Evolutionary conservation across 1,140 invertebrate species (phyloP).

Genomic region (Anastrepha ludens): DNA sequence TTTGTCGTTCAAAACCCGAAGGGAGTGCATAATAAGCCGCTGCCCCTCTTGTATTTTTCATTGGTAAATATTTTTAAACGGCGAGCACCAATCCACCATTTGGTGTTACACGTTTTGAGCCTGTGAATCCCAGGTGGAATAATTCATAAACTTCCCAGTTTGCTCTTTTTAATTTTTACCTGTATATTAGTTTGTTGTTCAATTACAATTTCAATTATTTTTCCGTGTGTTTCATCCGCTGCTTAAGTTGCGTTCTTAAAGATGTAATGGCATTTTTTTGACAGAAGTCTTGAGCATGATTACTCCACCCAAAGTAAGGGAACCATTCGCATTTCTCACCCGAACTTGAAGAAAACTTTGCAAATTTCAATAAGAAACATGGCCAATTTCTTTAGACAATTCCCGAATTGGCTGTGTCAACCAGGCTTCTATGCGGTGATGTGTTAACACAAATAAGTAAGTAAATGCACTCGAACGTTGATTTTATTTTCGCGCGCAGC

Average conservation of each 20-base stretch:
- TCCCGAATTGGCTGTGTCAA: conserved; percentile 22
- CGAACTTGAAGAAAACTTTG: conserved; percentile 8
- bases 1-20: no score
- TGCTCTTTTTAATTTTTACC: not conserved
- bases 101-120: no score
- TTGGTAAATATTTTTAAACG: no score
- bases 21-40: no score
- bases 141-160: not conserved
- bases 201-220: not conserved
- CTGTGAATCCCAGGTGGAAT: no score
- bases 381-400: conserved; percentile 45
- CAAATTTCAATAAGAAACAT: conserved; percentile 40
- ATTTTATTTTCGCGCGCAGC: conserved; percentile 36
- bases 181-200: not conserved
- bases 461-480: conserved; percentile 51
- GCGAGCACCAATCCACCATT: no score
- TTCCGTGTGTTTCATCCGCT: not conserved
- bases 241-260: not conserved
- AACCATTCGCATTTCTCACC: not conserved
- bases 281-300: not conserved
- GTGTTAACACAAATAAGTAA: conserved; percentile 43
- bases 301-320: not conserved
- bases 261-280: not conserved
- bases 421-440: conserved; percentile 2
- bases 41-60: no score